phyloP scores from a whole-genome alignment of 2,797 vertebrate genomes.

The Hephaestus fuliginosus region DNA sequence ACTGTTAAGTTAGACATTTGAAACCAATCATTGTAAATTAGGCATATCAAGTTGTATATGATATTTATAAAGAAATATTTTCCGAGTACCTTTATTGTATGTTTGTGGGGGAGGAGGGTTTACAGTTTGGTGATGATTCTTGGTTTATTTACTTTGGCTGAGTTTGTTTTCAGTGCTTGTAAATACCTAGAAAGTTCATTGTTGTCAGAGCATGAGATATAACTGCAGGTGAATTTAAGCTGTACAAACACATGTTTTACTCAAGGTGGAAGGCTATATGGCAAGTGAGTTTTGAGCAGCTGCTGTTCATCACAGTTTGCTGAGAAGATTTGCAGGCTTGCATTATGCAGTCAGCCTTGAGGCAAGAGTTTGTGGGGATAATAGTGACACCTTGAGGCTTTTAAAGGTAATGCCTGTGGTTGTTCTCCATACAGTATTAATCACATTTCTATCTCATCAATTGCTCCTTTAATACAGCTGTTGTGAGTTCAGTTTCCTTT shows the following conservation, averaged over 20 bases:
- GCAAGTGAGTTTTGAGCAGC: conserved; percentile 20
- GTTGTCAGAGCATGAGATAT: neutral
- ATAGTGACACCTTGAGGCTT: conserved; percentile 73
- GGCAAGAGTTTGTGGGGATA: conserved; percentile 19
- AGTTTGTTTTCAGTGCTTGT: neutral
- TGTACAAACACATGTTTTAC: conserved; percentile 21
- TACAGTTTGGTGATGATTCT: neutral
- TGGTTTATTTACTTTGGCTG: conserved; percentile 18
- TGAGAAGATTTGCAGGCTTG: conserved; percentile 41
- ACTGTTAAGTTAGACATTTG: neutral
- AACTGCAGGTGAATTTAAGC: conserved; percentile 1
- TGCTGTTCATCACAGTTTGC: conserved; percentile 26
- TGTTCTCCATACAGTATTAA: neutral
- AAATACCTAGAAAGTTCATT: neutral
- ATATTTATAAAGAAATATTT: neutral
- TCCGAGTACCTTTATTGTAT: neutral
- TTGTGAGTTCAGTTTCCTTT: neutral
- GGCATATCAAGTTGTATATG: neutral
- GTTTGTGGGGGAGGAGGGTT: neutral
- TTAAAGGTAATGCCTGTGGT: conserved; percentile 24
- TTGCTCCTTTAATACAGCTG: neutral
- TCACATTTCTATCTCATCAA: neutral
- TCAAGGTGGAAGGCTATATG: neutral
- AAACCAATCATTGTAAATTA: neutral
- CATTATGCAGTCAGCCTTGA: conserved; percentile 1